These are phyloP conservation scores for Trachelus stipa DNA, from an alignment of 2,888 invertebrate species.

Conservation along the genomic window DNA sequence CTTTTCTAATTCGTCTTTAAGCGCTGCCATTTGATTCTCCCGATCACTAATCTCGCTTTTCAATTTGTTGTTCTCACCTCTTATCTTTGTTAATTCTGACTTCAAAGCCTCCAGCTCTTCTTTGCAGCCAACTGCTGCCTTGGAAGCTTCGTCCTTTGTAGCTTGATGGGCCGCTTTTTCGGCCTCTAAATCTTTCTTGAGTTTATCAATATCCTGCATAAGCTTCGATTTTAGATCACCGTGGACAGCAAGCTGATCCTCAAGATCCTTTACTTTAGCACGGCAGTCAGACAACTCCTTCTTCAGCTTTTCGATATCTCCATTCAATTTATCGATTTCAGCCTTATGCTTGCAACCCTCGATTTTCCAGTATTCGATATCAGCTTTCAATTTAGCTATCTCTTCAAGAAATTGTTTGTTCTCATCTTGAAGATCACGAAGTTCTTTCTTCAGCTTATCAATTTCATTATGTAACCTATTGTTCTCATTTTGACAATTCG, in stretches of 20 bases:
- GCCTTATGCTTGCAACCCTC: conserved; percentile 32
- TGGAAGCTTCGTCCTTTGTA: conserved; percentile 25
- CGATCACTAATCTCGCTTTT: conserved; percentile 20
- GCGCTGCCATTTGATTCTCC: conserved; percentile 18
- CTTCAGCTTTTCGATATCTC: conserved; percentile 26
- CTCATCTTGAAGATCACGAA: conserved; percentile 23
- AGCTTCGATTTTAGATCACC: conserved; percentile 20
- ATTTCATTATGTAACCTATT: conserved; percentile 31
- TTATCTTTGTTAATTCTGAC: conserved; percentile 33
- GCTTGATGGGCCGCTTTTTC: conserved; percentile 24
- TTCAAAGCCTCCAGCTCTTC: conserved; percentile 25
- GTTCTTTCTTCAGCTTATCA: conserved; percentile 19
- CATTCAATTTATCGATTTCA: conserved; percentile 33
- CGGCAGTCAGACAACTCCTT: background rate
- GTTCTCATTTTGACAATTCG: conserved; percentile 21
- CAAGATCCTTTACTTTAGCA: conserved; percentile 16
- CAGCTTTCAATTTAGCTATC: conserved; percentile 22
- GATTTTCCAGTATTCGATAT: conserved; percentile 37
- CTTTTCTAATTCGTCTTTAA: conserved; percentile 23
- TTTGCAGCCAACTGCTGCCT: conserved; percentile 7
- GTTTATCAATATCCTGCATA: conserved; percentile 21
- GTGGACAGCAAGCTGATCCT: conserved; percentile 19
- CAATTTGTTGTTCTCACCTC: conserved; percentile 33
- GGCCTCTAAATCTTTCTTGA: conserved; percentile 15
- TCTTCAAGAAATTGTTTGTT: conserved; percentile 28